phyloP scores from a whole-genome alignment of 1,140 invertebrate species.

The Eumeta japonica region DNA sequence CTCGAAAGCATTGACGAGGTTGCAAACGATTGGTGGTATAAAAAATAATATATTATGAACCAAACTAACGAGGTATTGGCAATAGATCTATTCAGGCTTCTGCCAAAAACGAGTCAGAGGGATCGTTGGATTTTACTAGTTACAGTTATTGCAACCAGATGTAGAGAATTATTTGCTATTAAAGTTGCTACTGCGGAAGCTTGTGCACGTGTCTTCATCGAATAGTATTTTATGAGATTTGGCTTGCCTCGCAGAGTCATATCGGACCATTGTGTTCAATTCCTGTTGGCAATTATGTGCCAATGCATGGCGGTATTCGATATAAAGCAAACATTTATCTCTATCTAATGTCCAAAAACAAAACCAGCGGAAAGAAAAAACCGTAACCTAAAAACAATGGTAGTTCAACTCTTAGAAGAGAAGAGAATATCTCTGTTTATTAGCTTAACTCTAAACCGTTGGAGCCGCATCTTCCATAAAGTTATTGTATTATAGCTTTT shows the following conservation, averaged over 20 bases:
- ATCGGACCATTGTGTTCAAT: slow-evolving; percentile 25
- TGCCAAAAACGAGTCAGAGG: neutral
- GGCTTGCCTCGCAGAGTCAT: slow-evolving; percentile 17
- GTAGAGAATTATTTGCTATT: neutral
- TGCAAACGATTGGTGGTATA: neutral
- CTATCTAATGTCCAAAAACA: slow-evolving; percentile 35
- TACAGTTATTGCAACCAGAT: slow-evolving; percentile 17
- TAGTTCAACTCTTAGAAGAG: slow-evolving; percentile 27
- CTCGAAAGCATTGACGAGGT: neutral
- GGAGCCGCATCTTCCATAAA: no score
- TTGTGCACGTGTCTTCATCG: neutral
- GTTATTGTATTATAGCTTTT: no score
- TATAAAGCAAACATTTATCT: slow-evolving; percentile 19
- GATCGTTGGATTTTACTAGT: slow-evolving; percentile 16
- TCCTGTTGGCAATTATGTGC: slow-evolving; percentile 18
- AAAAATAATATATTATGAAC: slow-evolving; percentile 8
- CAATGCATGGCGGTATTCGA: slow-evolving; percentile 9
- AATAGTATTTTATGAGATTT: slow-evolving; percentile 15
- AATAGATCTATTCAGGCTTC: neutral
- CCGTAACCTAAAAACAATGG: slow-evolving; percentile 35
- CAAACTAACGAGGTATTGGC: neutral
- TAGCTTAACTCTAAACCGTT: no score
- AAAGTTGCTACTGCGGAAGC: neutral
- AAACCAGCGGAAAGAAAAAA: slow-evolving; percentile 49
- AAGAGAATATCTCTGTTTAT: slow-evolving; percentile 26